Conservation (phyloP, 2,113 vertebrate genomes). For the Hyperopisus bebe region DNA sequence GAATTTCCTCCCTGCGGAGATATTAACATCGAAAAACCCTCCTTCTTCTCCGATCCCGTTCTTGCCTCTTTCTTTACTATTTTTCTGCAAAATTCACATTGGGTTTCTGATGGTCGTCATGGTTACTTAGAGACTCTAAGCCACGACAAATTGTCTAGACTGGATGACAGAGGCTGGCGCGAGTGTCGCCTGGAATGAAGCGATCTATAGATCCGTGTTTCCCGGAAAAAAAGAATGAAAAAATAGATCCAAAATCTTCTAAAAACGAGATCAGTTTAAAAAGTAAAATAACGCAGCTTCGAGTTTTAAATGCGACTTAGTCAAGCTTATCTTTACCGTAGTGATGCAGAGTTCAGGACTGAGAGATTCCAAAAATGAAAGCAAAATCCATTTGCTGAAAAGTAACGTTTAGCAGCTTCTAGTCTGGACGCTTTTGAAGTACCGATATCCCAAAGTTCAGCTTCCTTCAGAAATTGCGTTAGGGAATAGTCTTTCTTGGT, state of each 20-base stretch:
- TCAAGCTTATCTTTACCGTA: conserved; percentile 59
- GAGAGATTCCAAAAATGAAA: conserved; percentile 49
- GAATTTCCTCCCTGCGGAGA: neutral
- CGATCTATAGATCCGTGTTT: conserved; percentile 52
- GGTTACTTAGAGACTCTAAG: conserved; percentile 73
- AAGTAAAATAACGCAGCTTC: conserved; percentile 56
- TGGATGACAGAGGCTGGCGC: conserved; percentile 69
- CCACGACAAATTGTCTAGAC: conserved; percentile 72
- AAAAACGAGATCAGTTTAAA: conserved; percentile 41
- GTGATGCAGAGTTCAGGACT: conserved; percentile 50
- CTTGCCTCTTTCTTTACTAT: conserved; percentile 41
- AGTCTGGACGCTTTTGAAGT: conserved; percentile 15
- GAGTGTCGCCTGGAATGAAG: conserved; percentile 67
- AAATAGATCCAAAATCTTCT: conserved; percentile 53
- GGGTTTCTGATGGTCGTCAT: conserved; percentile 76
- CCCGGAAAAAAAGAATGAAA: conserved; percentile 21
- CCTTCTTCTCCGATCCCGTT: conserved; percentile 45
- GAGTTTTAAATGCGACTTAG: conserved; percentile 42
- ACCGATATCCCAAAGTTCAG: conserved; percentile 41
- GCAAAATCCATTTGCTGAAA: conserved; percentile 47
- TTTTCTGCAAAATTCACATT: conserved; percentile 68
- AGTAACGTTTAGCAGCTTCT: conserved; percentile 13
- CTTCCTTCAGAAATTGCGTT: neutral
- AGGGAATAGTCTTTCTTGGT: neutral
- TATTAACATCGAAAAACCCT: conserved; percentile 40